A percentile compares a stretch with the other conserved stretches of the same genome.
These are phyloP conservation scores for Morpho deidamia DNA, from an alignment of 2,888 invertebrate species.

Conservation along the genomic window DNA sequence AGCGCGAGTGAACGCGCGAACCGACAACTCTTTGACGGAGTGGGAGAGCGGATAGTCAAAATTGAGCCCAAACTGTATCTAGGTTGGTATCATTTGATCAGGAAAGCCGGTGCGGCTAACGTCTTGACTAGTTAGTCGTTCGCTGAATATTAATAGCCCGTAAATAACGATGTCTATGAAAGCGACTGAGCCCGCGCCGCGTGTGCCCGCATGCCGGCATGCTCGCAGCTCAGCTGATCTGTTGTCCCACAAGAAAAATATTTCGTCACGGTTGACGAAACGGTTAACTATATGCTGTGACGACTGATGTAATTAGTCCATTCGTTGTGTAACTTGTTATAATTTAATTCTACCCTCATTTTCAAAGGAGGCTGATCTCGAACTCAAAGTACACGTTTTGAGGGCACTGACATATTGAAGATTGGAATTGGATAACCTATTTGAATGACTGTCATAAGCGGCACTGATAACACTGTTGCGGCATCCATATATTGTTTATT, in stretches of 20 bases:
- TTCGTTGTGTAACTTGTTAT: constrained; percentile 6
- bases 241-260: constrained; percentile 42
- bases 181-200: constrained; percentile 27
- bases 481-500: constrained; percentile 16
- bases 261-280: constrained; percentile 36
- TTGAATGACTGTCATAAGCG: constrained; percentile 14
- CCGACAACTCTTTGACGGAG: constrained; percentile 55
- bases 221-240: constrained; percentile 53
- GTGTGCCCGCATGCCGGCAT: constrained; percentile 28
- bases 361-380: no score
- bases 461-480: constrained; percentile 12
- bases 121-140: constrained; percentile 42
- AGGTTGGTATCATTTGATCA: constrained; percentile 57
- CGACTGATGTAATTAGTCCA: constrained; percentile 24
- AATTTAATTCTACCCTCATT: neutral
- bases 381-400: neutral
- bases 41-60: constrained; percentile 68
- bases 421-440: constrained; percentile 12
- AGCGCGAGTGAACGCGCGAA: constrained; percentile 54
- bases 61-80: constrained; percentile 77
- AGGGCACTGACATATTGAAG: constrained; percentile 4
- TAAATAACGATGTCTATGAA: constrained; percentile 50
- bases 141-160: constrained; percentile 67
- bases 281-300: constrained; percentile 37
- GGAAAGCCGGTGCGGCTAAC: constrained; percentile 40